Conservation (phyloP, 2,113 vertebrate species). For the Struthio camelus region DNA sequence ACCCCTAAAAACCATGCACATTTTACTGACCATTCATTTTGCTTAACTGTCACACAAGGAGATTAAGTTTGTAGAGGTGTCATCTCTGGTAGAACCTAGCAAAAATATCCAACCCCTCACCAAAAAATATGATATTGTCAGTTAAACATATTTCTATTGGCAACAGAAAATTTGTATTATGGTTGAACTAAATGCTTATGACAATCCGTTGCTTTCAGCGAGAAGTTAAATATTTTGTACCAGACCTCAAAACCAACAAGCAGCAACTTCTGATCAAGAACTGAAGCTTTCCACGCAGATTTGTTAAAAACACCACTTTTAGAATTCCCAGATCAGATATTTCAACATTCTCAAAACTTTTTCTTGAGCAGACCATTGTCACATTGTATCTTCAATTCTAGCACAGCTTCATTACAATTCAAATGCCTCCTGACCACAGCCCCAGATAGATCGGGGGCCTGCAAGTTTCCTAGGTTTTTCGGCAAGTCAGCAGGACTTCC, state of each 20-base stretch:
- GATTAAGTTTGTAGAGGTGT: not conserved
- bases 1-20: not conserved
- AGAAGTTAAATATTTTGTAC: not conserved
- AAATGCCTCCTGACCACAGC: too few species aligned
- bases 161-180: not conserved
- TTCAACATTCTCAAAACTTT: not conserved
- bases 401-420: too few species aligned
- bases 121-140: not conserved
- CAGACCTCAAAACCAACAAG: not conserved
- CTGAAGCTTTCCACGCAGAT: not conserved
- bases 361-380: not conserved
- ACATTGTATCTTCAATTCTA: not conserved
- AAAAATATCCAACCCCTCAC: not conserved
- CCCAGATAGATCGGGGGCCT: too few species aligned
- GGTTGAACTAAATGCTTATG: not conserved
- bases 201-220: not conserved
- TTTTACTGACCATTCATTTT: not conserved
- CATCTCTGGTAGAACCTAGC: rapidly evolving
- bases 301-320: not conserved
- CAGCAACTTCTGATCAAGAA: not conserved
- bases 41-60: not conserved
- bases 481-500: too few species aligned
- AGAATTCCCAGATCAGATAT: not conserved
- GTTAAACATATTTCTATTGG: not conserved
- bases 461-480: too few species aligned